phyloP scores from a whole-genome alignment of 2,113 vertebrate genomes.

The Myodes glareolus region DNA sequence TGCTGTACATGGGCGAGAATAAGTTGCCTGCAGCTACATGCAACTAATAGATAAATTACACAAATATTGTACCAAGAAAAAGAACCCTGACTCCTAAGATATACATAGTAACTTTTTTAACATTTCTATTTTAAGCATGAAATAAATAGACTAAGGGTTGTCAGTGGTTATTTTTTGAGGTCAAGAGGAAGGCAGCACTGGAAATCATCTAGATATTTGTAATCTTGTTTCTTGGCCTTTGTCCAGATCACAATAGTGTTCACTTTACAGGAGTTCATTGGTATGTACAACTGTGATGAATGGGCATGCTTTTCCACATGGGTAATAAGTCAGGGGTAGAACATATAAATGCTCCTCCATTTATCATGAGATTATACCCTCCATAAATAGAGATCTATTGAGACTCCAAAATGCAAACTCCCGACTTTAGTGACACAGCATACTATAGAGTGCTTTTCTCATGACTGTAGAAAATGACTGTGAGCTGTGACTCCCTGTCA shows the following conservation, averaged over 20 bases:
- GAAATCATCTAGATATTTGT: background rate
- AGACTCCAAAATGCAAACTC: background rate
- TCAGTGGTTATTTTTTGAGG: background rate
- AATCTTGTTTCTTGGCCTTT: slow-evolving; percentile 38
- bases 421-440: background rate
- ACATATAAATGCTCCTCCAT: background rate
- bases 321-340: slow-evolving; percentile 6
- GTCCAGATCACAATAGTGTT: background rate
- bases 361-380: background rate
- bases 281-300: background rate
- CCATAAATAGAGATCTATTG: background rate
- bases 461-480: background rate
- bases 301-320: background rate
- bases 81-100: background rate
- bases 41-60: slow-evolving; percentile 28
- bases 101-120: background rate
- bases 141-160: background rate
- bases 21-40: background rate
- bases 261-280: slow-evolving; percentile 3
- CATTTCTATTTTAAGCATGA: slow-evolving; percentile 1
- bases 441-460: background rate
- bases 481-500: background rate
- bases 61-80: background rate
- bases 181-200: background rate
- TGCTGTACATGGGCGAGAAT: background rate